A percentile compares a stretch with the other conserved stretches of the same genome.
These are phyloP conservation scores for Trogon melanurus DNA, from an alignment of 2,113 vertebrate genomes.

Conservation along the genomic window DNA sequence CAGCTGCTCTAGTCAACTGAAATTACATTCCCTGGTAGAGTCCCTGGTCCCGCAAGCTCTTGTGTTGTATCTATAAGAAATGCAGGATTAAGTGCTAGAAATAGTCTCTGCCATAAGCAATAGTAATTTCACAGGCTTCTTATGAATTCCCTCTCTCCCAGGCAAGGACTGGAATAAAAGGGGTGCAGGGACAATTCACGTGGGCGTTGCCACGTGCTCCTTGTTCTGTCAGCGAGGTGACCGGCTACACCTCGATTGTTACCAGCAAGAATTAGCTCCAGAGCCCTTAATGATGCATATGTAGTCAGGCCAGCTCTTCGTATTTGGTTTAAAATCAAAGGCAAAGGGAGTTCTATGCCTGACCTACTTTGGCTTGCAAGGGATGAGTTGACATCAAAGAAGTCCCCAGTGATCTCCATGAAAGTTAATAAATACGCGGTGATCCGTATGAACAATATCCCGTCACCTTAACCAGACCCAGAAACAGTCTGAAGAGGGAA, in stretches of 20 bases:
- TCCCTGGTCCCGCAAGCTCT: not conserved
- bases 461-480: not conserved
- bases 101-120: not conserved
- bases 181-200: not conserved
- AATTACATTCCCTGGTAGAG: not conserved
- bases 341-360: not conserved
- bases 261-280: not conserved
- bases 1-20: not conserved
- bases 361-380: constrained; percentile 20
- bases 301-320: not conserved
- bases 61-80: not conserved
- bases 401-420: not conserved
- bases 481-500: not conserved
- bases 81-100: not conserved
- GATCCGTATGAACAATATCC: not conserved
- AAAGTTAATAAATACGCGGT: not conserved
- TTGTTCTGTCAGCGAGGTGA: not conserved
- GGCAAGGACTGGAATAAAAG: not conserved
- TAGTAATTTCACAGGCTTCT: not conserved
- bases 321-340: constrained; percentile 16
- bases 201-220: not conserved
- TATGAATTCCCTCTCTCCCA: not conserved
- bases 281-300: not conserved
- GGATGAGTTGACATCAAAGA: constrained; percentile 48
- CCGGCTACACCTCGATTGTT: fast-evolving